phyloP scores from a whole-genome alignment of 2,888 invertebrate genomes.

The Drosophila suboccidentalis region DNA sequence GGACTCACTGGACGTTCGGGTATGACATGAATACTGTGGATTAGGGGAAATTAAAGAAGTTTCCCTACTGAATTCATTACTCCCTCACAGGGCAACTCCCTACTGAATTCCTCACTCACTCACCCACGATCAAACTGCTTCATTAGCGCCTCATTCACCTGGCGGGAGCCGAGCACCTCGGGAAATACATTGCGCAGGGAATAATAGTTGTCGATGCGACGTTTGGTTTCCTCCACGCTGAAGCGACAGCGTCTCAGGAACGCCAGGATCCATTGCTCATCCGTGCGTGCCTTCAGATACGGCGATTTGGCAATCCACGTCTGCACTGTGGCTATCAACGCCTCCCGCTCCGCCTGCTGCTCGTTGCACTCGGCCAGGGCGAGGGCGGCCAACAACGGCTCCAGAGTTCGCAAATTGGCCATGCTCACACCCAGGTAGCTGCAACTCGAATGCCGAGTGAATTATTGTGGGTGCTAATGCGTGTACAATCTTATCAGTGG shows the following conservation, averaged over 20 bases:
- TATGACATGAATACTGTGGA: slow-evolving; percentile 70
- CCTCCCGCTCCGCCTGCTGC: slow-evolving; percentile 45
- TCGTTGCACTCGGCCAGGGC: slow-evolving; percentile 77
- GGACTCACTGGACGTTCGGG: slow-evolving; percentile 61
- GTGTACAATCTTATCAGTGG: slow-evolving; percentile 42
- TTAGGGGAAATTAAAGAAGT: no score
- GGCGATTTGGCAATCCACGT: slow-evolving; percentile 73
- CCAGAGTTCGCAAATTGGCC: slow-evolving; percentile 55
- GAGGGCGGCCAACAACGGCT: slow-evolving; percentile 50
- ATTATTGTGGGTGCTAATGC: not conserved
- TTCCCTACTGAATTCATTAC: not conserved
- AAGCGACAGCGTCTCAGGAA: slow-evolving; percentile 77
- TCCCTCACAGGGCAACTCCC: slow-evolving; percentile 37
- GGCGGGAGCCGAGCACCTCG: slow-evolving; percentile 71
- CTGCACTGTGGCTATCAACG: slow-evolving; percentile 54
- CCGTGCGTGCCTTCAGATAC: slow-evolving; percentile 67
- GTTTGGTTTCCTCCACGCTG: slow-evolving; percentile 75
- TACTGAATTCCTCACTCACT: not conserved
- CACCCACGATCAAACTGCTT: slow-evolving; percentile 71
- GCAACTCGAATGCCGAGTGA: slow-evolving; percentile 41
- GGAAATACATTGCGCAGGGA: slow-evolving; percentile 72
- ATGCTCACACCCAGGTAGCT: slow-evolving; percentile 48
- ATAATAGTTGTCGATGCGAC: slow-evolving; percentile 75
- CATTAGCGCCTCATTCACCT: slow-evolving; percentile 64
- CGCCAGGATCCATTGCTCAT: slow-evolving; percentile 65